Percentiles rank a stretch among this genome's conserved stretches.
Conservation (phyloP, 1,140 invertebrate genomes). For the Drosophila pruinosa region DNA sequence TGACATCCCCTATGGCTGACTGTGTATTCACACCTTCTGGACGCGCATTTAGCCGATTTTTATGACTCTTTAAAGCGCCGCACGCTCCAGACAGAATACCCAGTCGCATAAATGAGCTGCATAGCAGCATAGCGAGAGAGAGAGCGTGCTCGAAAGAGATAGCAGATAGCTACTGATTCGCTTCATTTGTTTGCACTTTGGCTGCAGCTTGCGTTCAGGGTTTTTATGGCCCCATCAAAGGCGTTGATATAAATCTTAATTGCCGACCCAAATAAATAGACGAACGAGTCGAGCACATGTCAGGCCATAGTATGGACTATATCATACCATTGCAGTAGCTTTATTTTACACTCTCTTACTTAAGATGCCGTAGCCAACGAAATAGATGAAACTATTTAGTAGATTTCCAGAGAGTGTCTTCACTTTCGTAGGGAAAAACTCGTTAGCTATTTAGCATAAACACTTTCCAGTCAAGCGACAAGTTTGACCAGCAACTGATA, state of each 20-base stretch:
- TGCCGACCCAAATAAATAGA: conserved; percentile 81
- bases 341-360: background rate
- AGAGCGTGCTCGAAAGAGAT: conserved; percentile 1
- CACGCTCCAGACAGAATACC: conserved; percentile 56
- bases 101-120: conserved; percentile 67
- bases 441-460: conserved; percentile 81
- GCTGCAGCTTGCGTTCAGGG: conserved; percentile 58
- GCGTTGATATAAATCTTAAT: conserved; percentile 77
- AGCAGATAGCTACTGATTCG: conserved; percentile 21
- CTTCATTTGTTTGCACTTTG: conserved; percentile 56
- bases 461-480: conserved; percentile 70
- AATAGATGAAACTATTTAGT: conserved; percentile 12
- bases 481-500: conserved; percentile 76
- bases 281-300: conserved; percentile 46
- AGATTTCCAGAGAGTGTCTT: conserved; percentile 30
- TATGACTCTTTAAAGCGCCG: conserved; percentile 73
- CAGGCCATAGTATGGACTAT: conserved; percentile 7
- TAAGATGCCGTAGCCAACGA: background rate
- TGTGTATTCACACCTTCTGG: conserved; percentile 60
- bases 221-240: conserved; percentile 76
- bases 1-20: background rate
- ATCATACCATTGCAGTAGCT: conserved; percentile 17
- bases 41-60: conserved; percentile 63
- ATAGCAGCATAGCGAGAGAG: background rate
- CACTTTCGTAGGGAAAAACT: conserved; percentile 67